Base-by-base conservation (phyloP, 2,113 vertebrate genomes). In the Cyprinodon tularosa region DNA sequence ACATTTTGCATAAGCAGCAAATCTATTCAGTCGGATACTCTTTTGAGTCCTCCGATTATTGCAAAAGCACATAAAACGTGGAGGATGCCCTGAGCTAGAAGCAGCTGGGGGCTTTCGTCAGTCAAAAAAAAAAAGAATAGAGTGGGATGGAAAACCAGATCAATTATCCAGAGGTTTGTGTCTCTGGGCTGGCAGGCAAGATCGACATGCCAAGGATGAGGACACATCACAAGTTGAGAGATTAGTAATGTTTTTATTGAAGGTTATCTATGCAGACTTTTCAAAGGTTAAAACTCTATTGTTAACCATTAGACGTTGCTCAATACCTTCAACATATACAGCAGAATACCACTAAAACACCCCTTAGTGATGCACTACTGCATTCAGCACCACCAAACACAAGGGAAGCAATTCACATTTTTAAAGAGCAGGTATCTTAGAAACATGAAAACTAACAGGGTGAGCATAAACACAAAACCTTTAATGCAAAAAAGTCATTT, bases 241-340 rank as follows among this genome's bases (percentile, higher is more conserved):
- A 87, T 88, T 76, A 84, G 80, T 72, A 66, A 73, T 48, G 67
- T 44, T 75, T 82, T 83, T 72, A 72, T 84, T 86, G 79, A 90
- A 88, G 88, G 79, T 87, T 90, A 89, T 89, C 84, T 66, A 74
- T 62, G 78, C 70, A 78, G 80, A 74, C 85, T 77, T 87, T 74
- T 86, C 72, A 84, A 86, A 88, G 80, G 82, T 80, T 84, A 74
- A 66, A 57, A 72, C 62, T 75, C 68, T 61, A 86, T 72, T 61
- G 76, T 79, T 77, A 66, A 10, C 39, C 83, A 74, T 83, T 77
- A 86, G 77, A 80, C 72, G 71, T 63, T 80, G 79, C 66, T 80
- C 77, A 76, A 69, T 72, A 83, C 60, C 73, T 83, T 72, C 75
- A 57, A 76, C 76, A 77, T 66, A 81, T 66, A 45, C 77, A 74